phyloP scores from a whole-genome alignment of 1,140 invertebrate species.

The Panulirus ornatus region DNA sequence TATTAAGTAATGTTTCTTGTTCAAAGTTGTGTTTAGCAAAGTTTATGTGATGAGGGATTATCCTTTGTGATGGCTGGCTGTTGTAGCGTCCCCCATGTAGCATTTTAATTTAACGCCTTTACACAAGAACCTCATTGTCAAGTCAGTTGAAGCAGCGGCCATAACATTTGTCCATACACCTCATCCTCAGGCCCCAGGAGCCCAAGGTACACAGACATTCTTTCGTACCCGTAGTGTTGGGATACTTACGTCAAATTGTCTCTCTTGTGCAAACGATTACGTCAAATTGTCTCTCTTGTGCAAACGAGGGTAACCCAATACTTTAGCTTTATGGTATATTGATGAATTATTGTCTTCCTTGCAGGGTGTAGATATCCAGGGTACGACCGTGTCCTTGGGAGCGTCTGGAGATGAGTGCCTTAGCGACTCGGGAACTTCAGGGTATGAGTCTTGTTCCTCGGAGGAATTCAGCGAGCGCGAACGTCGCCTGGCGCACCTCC shows the following conservation, averaged over 20 bases:
- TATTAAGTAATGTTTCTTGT: too few relatives aligned
- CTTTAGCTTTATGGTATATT: not conserved
- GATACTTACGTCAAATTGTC: too few relatives aligned
- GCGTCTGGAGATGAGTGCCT: constrained; percentile 67
- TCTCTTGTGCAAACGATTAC: too few relatives aligned
- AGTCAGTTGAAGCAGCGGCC: constrained; percentile 29
- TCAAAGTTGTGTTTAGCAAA: too few relatives aligned
- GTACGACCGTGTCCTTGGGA: constrained; percentile 44
- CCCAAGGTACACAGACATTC: not conserved
- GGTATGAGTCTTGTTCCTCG: constrained; percentile 85
- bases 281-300: too few relatives aligned
- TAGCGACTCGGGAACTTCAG: constrained; percentile 86
- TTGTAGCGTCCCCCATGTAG: constrained; percentile 39
- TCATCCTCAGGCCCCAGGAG: constrained; percentile 29
- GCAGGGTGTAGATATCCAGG: constrained; percentile 66
- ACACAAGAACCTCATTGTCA: constrained; percentile 33
- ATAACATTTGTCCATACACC: constrained; percentile 54
- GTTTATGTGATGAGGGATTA: not conserved
- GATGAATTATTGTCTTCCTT: not conserved
- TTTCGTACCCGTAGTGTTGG: not conserved
- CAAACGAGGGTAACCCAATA: too few relatives aligned
- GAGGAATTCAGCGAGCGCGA: constrained; percentile 87
- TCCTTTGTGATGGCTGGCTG: not conserved
- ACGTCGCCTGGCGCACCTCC: constrained; percentile 83
- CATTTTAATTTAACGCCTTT: constrained; percentile 24